A percentile compares a stretch with the other conserved stretches of the same genome.
Evolutionary conservation across 2,797 vertebrate species (phyloP).

Genomic region (Clamator glandarius): DNA sequence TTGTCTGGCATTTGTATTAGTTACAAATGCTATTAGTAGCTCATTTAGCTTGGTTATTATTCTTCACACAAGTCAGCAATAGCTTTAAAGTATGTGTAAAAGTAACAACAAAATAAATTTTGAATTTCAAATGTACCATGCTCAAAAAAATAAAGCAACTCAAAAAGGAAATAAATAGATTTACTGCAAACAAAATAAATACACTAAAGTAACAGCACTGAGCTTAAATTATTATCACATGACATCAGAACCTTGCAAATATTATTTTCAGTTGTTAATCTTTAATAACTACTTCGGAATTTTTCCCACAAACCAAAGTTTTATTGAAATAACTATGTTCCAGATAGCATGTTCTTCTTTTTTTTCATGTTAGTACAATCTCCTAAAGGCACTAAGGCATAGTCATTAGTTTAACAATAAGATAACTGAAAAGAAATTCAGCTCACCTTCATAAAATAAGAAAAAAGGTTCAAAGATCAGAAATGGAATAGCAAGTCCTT

Average conservation of each 20-base stretch:
- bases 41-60: slow-evolving; percentile 31
- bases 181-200: slow-evolving; percentile 2
- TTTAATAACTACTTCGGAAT: slow-evolving; percentile 31
- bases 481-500: slow-evolving; percentile 61
- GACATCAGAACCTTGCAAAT: not conserved
- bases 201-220: not conserved
- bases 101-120: not conserved
- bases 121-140: not conserved
- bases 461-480: slow-evolving; percentile 74
- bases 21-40: not conserved
- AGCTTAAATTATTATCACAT: not conserved
- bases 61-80: slow-evolving; percentile 7
- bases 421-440: slow-evolving; percentile 32
- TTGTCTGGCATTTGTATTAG: not conserved
- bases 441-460: slow-evolving; percentile 51
- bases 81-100: slow-evolving; percentile 25
- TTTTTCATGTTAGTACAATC: not conserved
- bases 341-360: not conserved
- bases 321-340: not conserved
- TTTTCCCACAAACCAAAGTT: not conserved
- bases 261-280: slow-evolving; percentile 6
- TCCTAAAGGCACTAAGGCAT: not conserved
- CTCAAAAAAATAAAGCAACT: slow-evolving; percentile 32
- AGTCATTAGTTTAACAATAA: slow-evolving; percentile 64
- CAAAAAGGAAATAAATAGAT: slow-evolving; percentile 31